Evolutionary conservation across 2,888 invertebrate species (phyloP).

Genomic region (Scotopteryx bipunctaria): DNA sequence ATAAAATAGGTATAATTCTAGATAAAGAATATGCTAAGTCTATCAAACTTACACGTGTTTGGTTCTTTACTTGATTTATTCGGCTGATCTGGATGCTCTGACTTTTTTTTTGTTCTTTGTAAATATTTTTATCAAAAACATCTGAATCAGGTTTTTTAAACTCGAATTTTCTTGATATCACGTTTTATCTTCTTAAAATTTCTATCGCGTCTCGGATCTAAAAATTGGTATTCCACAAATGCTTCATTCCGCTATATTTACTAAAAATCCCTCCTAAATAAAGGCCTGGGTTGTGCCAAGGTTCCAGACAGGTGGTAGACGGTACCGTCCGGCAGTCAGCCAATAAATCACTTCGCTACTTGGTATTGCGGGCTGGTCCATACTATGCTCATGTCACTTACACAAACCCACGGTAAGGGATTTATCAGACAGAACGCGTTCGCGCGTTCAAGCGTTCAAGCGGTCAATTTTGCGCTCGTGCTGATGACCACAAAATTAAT

Average conservation of each 20-base stretch:
- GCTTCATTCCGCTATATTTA: constrained; percentile 22
- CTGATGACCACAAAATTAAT: too few relatives aligned
- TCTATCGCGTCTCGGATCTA: neutral
- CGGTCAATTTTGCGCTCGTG: too few relatives aligned
- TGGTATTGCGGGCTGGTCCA: constrained; percentile 64
- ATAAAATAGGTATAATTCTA: too few relatives aligned
- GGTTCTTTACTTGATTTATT: too few relatives aligned
- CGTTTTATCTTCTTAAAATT: neutral
- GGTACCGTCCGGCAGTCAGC: constrained; percentile 55
- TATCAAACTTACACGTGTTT: too few relatives aligned
- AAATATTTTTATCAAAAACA: too few relatives aligned
- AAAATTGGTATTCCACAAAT: constrained; percentile 16
- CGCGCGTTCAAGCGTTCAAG: too few relatives aligned
- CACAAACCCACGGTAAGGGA: neutral
- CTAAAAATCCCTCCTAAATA: constrained; percentile 19
- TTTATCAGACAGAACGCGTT: too few relatives aligned
- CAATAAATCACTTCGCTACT: constrained; percentile 70
- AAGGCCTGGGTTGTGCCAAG: constrained; percentile 29
- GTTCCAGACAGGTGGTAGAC: constrained; percentile 69
- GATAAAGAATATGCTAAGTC: too few relatives aligned
- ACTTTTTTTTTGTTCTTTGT: too few relatives aligned
- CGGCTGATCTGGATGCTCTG: too few relatives aligned
- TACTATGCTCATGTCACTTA: constrained; percentile 36
- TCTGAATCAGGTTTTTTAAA: too few relatives aligned
- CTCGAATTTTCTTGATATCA: neutral